Evolutionary conservation across 2,888 invertebrate genomes (phyloP).

Genomic region (Chrysolina americana): DNA sequence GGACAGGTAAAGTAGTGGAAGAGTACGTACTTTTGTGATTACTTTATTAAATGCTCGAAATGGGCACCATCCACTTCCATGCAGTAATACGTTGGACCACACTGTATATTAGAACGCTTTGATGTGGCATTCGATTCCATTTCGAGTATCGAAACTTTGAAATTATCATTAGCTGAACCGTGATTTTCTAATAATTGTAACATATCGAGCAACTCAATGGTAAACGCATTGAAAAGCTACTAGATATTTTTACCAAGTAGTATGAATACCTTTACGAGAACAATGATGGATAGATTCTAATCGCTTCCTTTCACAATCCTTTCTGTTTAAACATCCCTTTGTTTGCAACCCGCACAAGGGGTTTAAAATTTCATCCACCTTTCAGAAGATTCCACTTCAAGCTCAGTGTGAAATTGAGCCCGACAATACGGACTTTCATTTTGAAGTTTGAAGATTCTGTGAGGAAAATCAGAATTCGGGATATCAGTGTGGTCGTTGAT

Average conservation of each 20-base stretch:
- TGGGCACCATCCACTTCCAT: no score
- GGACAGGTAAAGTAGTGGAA: no score
- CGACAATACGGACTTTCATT: neutral
- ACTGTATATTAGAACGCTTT: no score
- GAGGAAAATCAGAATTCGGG: neutral
- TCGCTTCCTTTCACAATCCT: neutral
- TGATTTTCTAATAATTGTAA: no score
- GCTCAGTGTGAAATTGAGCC: constrained; percentile 3
- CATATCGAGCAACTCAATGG: no score
- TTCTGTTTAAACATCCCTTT: neutral
- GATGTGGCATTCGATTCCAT: no score
- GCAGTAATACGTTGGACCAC: no score
- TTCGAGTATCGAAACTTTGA: no score
- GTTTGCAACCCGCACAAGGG: constrained; percentile 3
- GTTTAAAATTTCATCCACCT: constrained; percentile 7
- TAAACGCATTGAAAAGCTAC: neutral
- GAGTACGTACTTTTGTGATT: no score
- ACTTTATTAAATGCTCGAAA: no score
- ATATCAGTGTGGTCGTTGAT: neutral
- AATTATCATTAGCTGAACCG: no score
- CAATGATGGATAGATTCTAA: neutral
- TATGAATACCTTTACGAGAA: neutral
- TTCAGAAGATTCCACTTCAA: neutral
- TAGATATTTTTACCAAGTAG: neutral
- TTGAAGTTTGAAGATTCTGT: neutral